Evolutionary conservation across 2,888 invertebrate species (phyloP).

Genomic region (Ashinkailepas kermadecensis): DNA sequence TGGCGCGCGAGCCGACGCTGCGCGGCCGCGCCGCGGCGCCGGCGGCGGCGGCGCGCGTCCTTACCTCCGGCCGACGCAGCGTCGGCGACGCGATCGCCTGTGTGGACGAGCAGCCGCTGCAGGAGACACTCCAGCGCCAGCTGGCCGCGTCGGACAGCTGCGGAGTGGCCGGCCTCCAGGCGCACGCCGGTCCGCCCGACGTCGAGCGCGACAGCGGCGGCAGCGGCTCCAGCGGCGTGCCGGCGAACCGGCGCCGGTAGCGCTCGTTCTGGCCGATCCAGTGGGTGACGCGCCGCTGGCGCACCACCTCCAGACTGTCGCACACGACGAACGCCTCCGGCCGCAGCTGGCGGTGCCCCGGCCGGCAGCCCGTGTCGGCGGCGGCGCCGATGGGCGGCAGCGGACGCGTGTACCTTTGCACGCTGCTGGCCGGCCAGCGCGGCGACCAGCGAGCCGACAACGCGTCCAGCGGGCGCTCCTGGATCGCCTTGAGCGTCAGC

Average conservation of each 20-base stretch:
- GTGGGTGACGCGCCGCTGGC: background rate
- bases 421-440: background rate
- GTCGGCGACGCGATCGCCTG: background rate
- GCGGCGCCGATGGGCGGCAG: background rate
- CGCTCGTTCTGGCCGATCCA: slow-evolving; percentile 17
- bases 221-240: slow-evolving; percentile 3
- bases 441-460: background rate
- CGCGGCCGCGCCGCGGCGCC: background rate
- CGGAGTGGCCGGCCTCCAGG: background rate
- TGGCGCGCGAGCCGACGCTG: background rate
- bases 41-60: background rate
- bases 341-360: too few species aligned
- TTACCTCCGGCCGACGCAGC: background rate
- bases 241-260: slow-evolving; percentile 6
- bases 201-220: background rate
- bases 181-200: too few species aligned
- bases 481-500: background rate
- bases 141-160: background rate
- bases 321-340: background rate
- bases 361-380: too few species aligned
- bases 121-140: background rate
- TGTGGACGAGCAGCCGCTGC: background rate
- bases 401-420: background rate
- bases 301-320: background rate
- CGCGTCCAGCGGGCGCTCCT: background rate